Conservation (phyloP, 2,113 vertebrate species). For the Okapia johnstoni region DNA sequence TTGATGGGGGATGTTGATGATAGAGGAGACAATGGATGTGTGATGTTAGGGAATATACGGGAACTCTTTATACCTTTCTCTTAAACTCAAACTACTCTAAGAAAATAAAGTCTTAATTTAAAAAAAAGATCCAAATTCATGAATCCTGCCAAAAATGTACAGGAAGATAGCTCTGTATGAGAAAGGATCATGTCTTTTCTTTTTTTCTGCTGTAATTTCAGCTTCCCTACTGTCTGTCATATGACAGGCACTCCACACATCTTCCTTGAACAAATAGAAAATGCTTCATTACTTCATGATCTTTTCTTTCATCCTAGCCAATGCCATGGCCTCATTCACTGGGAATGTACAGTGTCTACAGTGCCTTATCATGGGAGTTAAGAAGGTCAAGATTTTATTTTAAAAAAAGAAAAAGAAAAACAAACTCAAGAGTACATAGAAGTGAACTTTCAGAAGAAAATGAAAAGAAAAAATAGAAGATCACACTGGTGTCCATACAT, state of each 20-base stretch:
- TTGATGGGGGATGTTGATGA: background rate
- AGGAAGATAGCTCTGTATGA: background rate
- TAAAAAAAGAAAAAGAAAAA: background rate
- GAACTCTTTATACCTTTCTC: background rate
- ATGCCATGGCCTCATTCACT: background rate
- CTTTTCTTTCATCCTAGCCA: background rate
- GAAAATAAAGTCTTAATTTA: background rate
- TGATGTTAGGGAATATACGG: too few relatives aligned
- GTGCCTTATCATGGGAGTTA: background rate
- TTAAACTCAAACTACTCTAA: background rate
- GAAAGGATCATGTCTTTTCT: background rate
- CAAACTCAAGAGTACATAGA: background rate
- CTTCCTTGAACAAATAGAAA: background rate
- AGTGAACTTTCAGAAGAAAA: background rate
- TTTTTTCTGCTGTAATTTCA: background rate
- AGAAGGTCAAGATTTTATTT: background rate
- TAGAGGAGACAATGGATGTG: background rate
- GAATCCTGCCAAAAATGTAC: background rate
- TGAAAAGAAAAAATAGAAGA: background rate
- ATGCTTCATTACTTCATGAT: background rate
- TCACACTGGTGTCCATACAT: background rate
- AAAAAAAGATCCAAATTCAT: background rate
- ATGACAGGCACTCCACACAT: fast-evolving
- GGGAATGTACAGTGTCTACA: background rate
- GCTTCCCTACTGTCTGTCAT: background rate